Evolutionary conservation across 2,888 invertebrate genomes (phyloP).

Genomic region (Tineola bisselliella): DNA sequence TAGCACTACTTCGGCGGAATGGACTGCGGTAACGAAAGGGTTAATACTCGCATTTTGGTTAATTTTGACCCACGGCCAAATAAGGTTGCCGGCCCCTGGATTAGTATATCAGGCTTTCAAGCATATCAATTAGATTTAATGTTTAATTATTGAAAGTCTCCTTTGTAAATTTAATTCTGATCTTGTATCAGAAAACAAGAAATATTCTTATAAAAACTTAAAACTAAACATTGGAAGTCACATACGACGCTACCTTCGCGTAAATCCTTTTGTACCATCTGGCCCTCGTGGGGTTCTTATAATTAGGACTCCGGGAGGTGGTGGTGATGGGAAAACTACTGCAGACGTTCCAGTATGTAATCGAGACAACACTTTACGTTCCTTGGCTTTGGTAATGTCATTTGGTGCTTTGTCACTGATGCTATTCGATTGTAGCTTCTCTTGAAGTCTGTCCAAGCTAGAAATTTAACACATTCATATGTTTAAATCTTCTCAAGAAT

Average conservation of each 20-base stretch:
- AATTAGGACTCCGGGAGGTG: constrained; percentile 62
- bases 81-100: too few relatives aligned
- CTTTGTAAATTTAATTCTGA: too few relatives aligned
- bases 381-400: constrained; percentile 44
- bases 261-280: constrained; percentile 73
- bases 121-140: too few relatives aligned
- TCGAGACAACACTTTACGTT: constrained; percentile 48
- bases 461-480: constrained; percentile 21
- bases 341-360: constrained; percentile 44
- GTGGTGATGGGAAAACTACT: constrained; percentile 48
- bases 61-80: too few relatives aligned
- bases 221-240: too few relatives aligned
- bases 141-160: too few relatives aligned
- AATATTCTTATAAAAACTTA: too few relatives aligned
- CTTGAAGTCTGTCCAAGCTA: constrained; percentile 54
- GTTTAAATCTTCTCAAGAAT: background rate
- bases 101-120: too few relatives aligned
- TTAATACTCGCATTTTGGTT: too few relatives aligned
- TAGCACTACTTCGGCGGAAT: too few relatives aligned
- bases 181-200: too few relatives aligned
- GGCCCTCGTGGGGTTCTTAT: constrained; percentile 82
- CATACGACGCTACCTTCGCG: constrained; percentile 46
- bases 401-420: constrained; percentile 35
- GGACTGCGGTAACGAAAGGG: too few relatives aligned
- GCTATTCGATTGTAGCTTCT: constrained; percentile 55